Evolutionary conservation across 2,113 vertebrate species (phyloP), one percentile per base, ranked within the genome.

Genomic region (Ceratotherium simum): DNA sequence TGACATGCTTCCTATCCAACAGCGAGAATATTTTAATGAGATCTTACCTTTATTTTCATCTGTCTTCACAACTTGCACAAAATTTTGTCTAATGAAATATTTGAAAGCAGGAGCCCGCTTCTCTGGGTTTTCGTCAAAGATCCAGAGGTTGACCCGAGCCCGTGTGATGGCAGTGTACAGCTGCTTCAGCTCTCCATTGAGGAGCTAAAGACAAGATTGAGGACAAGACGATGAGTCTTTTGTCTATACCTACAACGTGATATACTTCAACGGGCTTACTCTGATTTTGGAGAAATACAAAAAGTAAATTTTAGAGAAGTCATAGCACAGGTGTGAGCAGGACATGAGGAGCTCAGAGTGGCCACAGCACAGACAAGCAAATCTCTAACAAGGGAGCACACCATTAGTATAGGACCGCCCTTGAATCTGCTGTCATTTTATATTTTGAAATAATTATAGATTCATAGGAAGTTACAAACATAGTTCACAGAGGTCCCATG

Each of bases 101-200:
- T 98, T 98, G 97, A 99, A 99, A 39, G 99, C 99, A 58, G 99
- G 99, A n/a, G 98, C 98, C 7, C 99, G 98, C 95, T 99, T 99
- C 80, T 99, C 99, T 20, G 92, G 69, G 73, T 99, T 99, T 97
- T 99, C 99, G 73, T 99, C 99, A 1, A 99, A 99, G 93, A 99
- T 99, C 99, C 99, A 99, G 46, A 99, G 98, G 97, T 99, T 99
- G 81, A 99, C 99, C 25, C 99, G 98, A 90, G 99, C 99, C 96
- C 99, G 98, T 7, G 99, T 99, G 84, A 99, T 97, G 72, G 99
- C 99, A 1, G 99, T 99, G 36, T 99, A 99, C 31, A 99, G 86
- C 58, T 99, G 99, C 90, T 99, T 99, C 48, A 99, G 97, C 39
- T 99, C 99, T 80, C 99, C 99, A 27, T 99, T 99, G 79, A 99